Percentiles rank a stretch among this genome's conserved stretches.
Evolutionary conservation across 2,113 vertebrate genomes (phyloP).

Genomic region (Odocoileus hemionus): DNA sequence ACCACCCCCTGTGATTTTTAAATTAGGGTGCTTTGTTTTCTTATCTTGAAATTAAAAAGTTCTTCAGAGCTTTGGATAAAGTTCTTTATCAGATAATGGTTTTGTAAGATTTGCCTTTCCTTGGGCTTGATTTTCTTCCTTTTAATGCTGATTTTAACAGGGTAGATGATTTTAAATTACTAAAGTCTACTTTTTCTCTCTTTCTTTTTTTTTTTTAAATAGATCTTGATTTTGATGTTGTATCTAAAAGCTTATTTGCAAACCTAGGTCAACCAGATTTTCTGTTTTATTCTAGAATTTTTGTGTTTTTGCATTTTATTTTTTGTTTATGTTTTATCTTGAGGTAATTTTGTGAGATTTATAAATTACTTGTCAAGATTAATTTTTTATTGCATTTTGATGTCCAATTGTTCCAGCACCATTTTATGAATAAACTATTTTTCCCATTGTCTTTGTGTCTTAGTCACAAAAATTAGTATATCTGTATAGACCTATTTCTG

Average conservation of each 20-base stretch:
- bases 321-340: not conserved
- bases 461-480: not conserved
- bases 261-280: not conserved
- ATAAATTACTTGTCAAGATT: not conserved
- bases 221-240: not conserved
- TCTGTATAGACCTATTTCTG: not conserved
- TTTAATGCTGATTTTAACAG: not conserved
- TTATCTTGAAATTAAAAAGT: not conserved
- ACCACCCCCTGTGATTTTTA: accelerated
- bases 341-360: not conserved
- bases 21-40: not conserved
- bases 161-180: not conserved
- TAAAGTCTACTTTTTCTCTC: not conserved
- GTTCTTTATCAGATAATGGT: not conserved
- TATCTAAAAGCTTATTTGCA: not conserved
- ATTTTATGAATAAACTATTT: not conserved
- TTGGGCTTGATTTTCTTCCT: not conserved
- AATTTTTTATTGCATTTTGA: not conserved
- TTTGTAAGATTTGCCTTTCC: not conserved
- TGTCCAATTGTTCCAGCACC: not conserved
- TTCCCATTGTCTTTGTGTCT: not conserved
- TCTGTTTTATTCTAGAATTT: not conserved
- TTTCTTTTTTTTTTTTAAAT: not conserved
- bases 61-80: not conserved
- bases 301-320: not conserved